Evolutionary conservation across 2,888 invertebrate genomes (phyloP).

Genomic region (Malachius bipustulatus): DNA sequence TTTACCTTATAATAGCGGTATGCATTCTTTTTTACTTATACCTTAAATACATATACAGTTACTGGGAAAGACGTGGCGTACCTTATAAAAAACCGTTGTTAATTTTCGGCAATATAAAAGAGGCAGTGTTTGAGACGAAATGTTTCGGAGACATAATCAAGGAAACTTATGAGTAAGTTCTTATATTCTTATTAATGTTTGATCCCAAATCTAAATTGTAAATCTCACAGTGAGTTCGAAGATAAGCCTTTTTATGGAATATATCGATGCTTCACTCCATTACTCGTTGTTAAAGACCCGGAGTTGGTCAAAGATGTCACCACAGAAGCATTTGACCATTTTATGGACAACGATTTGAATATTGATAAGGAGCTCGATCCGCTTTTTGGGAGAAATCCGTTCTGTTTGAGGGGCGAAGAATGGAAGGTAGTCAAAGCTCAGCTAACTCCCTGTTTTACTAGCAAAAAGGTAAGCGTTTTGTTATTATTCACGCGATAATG

Average conservation of each 20-base stretch:
- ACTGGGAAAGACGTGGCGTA: slow-evolving; percentile 15
- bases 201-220: neutral
- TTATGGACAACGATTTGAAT: slow-evolving; percentile 24
- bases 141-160: slow-evolving; percentile 11
- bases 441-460: slow-evolving; percentile 37
- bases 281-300: slow-evolving; percentile 26
- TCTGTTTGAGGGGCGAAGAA: slow-evolving; percentile 32
- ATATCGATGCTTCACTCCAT: slow-evolving; percentile 23
- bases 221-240: slow-evolving; percentile 11
- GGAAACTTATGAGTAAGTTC: slow-evolving; percentile 17
- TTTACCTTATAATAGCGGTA: too few relatives aligned
- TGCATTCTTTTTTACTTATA: too few relatives aligned
- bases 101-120: slow-evolving; percentile 16
- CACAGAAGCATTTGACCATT: slow-evolving; percentile 27
- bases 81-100: slow-evolving; percentile 13
- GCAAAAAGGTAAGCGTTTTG: slow-evolving; percentile 31
- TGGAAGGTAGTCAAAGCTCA: slow-evolving; percentile 38
- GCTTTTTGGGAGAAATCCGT: slow-evolving; percentile 34
- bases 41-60: slow-evolving; percentile 11
- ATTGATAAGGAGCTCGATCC: slow-evolving; percentile 33
- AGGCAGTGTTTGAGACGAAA: slow-evolving; percentile 11
- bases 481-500: too few relatives aligned
- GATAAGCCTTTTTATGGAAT: slow-evolving; percentile 25
- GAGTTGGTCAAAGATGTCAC: slow-evolving; percentile 28
- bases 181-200: slow-evolving; percentile 3